Evolutionary conservation across 2,888 invertebrate genomes (phyloP), one percentile per base, ranked within the genome.

Genomic region (Philopedon plagiatum): DNA sequence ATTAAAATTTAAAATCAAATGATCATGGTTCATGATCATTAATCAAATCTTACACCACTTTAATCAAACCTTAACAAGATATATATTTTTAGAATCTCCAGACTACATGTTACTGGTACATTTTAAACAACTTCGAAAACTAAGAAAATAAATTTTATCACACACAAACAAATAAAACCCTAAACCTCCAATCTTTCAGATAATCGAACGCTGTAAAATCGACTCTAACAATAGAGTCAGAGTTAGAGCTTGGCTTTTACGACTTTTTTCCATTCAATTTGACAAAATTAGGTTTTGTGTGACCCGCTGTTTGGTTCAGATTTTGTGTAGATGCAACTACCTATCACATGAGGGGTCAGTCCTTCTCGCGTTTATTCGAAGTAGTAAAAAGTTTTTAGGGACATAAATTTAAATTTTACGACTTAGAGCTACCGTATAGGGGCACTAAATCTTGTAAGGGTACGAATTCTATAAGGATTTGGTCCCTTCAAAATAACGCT

Each of bases 201-300:
- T 70, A 70, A 70, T 70, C 64, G 34, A 39, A 19, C 44, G 70
- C 54, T 63, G 21, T 49, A 56, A 70, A 70, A 70, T 58, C 37
- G 64, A 49, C 70, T 61, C 64, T 58, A 70, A 70, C 70, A 70
- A 70, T 70, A 51, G 64, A 70, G 64, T 32, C 44, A n/a, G n/a
- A n/a, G n/a, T n/a, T n/a, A n/a, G 49, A 64, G 63, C 46, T 63
- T 64, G 37, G 70, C 58, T 56, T 71, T 71, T 71, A 71, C 61
- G 71, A 71, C 29, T 61, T 61, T 66, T 71, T 71, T 71, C 66
- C 62, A 71, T 71, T 66, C 71, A 66, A 66, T 71, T 71, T 71
- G 66, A 66, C 44, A 51, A 71, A 71, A 66, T 71, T 66, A 66
- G 66, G 54, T 70, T 70, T 26, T 29, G 29, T 15, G 9, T 41